phyloP scores from a whole-genome alignment of 2,888 invertebrate genomes.

The Onchidella celtica region DNA sequence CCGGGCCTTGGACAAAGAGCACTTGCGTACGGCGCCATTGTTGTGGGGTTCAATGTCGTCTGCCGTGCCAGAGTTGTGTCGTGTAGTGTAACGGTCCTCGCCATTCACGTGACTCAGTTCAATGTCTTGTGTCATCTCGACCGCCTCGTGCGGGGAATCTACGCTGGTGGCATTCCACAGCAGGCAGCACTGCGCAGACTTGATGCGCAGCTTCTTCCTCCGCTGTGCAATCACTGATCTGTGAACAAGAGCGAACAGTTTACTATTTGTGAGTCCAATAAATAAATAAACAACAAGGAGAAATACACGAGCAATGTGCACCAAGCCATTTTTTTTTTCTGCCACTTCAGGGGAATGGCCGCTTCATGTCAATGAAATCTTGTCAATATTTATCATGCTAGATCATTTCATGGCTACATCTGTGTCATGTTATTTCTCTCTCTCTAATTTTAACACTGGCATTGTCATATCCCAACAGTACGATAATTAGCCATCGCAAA shows the following conservation, averaged over 20 bases:
- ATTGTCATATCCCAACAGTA: no score
- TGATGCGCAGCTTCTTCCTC: constrained; percentile 56
- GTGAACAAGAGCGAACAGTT: not conserved
- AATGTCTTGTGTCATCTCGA: constrained; percentile 57
- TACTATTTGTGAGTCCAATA: no score
- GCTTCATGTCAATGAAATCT: no score
- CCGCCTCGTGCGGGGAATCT: constrained; percentile 49
- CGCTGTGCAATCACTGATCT: constrained; percentile 57
- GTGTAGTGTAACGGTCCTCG: constrained; percentile 39
- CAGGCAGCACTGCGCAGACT: constrained; percentile 56
- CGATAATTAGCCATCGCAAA: no score
- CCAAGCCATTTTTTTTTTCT: no score
- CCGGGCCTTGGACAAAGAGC: constrained; percentile 55
- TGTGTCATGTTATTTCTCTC: no score
- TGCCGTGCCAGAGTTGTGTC: constrained; percentile 26
- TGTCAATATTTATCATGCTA: no score
- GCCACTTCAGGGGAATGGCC: no score
- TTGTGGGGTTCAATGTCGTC: constrained; percentile 37
- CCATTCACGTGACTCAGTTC: constrained; percentile 56
- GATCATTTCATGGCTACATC: no score
- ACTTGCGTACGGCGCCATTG: constrained; percentile 50
- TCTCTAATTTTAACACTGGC: no score
- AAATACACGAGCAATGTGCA: no score
- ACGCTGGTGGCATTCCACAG: constrained; percentile 53
- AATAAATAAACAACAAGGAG: no score